Conservation (phyloP, 1,140 invertebrate species). For the Glomeris maerens region DNA sequence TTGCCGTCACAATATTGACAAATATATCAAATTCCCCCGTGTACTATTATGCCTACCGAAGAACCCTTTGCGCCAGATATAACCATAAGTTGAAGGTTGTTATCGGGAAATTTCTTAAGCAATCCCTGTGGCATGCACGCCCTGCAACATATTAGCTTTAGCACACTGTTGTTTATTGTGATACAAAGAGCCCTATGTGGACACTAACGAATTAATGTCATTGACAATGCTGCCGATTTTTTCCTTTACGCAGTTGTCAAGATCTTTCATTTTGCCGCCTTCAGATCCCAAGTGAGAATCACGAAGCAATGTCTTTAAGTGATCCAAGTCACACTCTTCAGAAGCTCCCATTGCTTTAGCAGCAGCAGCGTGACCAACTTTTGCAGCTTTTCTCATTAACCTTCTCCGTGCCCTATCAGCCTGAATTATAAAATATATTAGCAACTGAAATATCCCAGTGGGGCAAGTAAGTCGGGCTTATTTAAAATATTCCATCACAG, state of each 20-base stretch:
- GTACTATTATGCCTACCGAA: constrained; percentile 39
- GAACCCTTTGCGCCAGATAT: constrained; percentile 97
- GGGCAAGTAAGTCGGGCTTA: too few relatives aligned
- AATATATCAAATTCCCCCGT: too few relatives aligned
- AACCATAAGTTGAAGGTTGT: constrained; percentile 96
- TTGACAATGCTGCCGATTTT: constrained; percentile 71
- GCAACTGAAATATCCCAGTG: too few relatives aligned
- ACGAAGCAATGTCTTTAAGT: constrained; percentile 50
- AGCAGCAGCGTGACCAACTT: constrained; percentile 48
- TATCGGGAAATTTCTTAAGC: constrained; percentile 73
- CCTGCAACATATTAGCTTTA: constrained; percentile 22
- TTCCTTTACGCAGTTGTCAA: constrained; percentile 78
- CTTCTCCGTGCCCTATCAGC: constrained; percentile 56
- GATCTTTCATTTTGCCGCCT: constrained; percentile 53
- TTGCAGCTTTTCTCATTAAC: constrained; percentile 49
- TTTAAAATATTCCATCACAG: too few relatives aligned
- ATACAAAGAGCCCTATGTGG: too few relatives aligned
- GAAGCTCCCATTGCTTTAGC: constrained; percentile 54
- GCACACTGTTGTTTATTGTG: too few relatives aligned
- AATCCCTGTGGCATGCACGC: constrained; percentile 66
- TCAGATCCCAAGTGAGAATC: constrained; percentile 51
- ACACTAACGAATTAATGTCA: constrained; percentile 60
- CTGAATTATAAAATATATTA: constrained; percentile 21
- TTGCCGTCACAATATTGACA: too few relatives aligned
- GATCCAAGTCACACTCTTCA: constrained; percentile 36